Conservation (phyloP, 2,888 invertebrate species). For the Eurois occulta region DNA sequence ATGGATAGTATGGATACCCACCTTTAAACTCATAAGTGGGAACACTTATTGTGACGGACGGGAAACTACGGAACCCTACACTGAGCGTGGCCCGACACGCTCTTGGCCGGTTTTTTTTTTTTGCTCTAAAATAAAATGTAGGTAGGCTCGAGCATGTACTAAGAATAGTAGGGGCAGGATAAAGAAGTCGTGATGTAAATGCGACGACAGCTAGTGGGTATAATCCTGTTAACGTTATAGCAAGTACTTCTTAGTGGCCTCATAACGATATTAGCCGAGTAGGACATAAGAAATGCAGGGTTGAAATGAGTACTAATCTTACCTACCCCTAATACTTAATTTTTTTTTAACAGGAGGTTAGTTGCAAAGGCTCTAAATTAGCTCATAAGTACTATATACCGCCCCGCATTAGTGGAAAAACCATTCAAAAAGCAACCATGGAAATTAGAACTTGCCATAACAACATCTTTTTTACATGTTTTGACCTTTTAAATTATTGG, state of each 20-base stretch:
- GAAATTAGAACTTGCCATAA: background rate
- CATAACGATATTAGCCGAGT: slow-evolving; percentile 84
- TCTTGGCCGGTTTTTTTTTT: too few species aligned
- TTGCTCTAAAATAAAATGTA: slow-evolving; percentile 7
- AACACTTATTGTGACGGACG: too few species aligned
- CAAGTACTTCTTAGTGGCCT: slow-evolving; percentile 78
- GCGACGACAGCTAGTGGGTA: slow-evolving; percentile 49
- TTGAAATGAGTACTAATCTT: slow-evolving; percentile 22
- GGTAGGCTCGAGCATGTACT: background rate
- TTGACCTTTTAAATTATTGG: background rate
- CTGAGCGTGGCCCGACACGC: too few species aligned
- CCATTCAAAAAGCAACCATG: background rate
- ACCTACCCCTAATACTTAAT: background rate
- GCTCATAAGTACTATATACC: background rate
- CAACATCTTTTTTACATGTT: background rate
- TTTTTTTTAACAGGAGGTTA: background rate
- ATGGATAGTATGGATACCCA: too few species aligned
- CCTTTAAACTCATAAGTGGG: too few species aligned
- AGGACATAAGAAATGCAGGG: slow-evolving; percentile 78
- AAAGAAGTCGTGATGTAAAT: slow-evolving; percentile 44
- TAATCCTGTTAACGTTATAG: slow-evolving; percentile 84
- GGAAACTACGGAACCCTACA: too few species aligned
- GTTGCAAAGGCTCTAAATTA: background rate
- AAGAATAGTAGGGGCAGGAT: slow-evolving; percentile 2
- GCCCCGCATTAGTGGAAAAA: background rate